Conservation (phyloP, 2,888 invertebrate genomes). For the Gortyna flavago region DNA sequence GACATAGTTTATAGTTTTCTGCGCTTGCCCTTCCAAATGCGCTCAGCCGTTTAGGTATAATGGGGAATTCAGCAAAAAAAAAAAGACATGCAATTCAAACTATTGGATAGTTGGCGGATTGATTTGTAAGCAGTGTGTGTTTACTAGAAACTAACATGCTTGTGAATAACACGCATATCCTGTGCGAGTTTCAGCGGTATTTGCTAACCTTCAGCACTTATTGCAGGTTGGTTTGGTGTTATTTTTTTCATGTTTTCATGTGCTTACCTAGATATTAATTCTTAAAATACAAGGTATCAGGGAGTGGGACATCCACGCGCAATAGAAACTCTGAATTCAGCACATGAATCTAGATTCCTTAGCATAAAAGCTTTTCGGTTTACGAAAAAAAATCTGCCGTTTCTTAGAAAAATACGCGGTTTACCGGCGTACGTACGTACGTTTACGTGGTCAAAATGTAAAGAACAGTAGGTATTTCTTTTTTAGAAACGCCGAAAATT, state of each 20-base stretch:
- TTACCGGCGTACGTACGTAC: too few species aligned
- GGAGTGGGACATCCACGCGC: too few species aligned
- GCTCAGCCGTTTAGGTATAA: background rate
- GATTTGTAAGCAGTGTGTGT: background rate
- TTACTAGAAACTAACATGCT: background rate
- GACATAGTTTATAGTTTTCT: background rate
- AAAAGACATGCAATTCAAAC: background rate
- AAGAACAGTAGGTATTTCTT: too few species aligned
- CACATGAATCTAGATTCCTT: too few species aligned
- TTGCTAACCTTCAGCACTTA: background rate
- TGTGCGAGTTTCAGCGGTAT: background rate
- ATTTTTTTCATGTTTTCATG: background rate
- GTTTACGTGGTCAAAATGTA: too few species aligned
- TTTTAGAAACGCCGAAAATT: too few species aligned
- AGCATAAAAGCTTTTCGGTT: too few species aligned
- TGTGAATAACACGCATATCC: background rate
- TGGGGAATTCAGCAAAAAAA: background rate
- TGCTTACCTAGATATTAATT: background rate
- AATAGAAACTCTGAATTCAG: too few species aligned
- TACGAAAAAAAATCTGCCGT: too few species aligned
- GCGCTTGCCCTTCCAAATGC: background rate
- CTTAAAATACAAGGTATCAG: too few species aligned
- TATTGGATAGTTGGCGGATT: background rate
- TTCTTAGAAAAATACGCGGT: too few species aligned
- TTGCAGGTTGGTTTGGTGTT: background rate